Evolutionary conservation across 2,113 vertebrate genomes (phyloP).

Genomic region (Sula dactylatra): DNA sequence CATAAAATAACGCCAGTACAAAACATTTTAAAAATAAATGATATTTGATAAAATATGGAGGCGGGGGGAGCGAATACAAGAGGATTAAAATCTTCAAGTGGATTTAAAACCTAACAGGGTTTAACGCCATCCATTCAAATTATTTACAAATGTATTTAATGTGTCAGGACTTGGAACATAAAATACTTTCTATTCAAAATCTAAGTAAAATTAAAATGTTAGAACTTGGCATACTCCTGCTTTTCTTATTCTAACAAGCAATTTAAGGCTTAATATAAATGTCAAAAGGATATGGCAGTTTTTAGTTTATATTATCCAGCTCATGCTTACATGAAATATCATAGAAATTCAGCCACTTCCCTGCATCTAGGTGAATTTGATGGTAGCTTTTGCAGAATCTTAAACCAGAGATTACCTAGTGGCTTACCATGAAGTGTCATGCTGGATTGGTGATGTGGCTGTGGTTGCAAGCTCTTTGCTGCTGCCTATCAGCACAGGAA

Average conservation of each 20-base stretch:
- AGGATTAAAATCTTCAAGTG: constrained; percentile 35
- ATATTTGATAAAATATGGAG: neutral
- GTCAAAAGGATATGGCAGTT: constrained; percentile 42
- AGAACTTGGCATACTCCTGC: constrained; percentile 42
- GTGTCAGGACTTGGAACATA: constrained; percentile 27
- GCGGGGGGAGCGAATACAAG: neutral
- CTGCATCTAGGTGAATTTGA: neutral
- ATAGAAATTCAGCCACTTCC: constrained; percentile 5
- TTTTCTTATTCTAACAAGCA: constrained; percentile 53
- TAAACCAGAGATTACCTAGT: constrained; percentile 5
- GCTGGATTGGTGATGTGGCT: constrained; percentile 34
- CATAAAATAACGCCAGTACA: constrained; percentile 42
- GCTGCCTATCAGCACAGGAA: constrained; percentile 65
- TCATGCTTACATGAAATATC: neutral
- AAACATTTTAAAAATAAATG: constrained; percentile 46
- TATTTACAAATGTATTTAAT: constrained; percentile 60
- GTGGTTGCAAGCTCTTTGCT: constrained; percentile 22
- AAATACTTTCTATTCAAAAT: constrained; percentile 49
- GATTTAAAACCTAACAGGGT: constrained; percentile 11
- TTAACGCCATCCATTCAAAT: constrained; percentile 45
- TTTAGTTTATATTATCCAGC: constrained; percentile 41
- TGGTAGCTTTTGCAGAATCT: neutral
- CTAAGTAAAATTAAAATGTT: constrained; percentile 55
- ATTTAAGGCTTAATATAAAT: constrained; percentile 62
- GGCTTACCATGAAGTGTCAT: constrained; percentile 62